A percentile compares a stretch with the other conserved stretches of the same genome.
phyloP scores from a whole-genome alignment of 1,140 invertebrate species.

The Megathymus violae region DNA sequence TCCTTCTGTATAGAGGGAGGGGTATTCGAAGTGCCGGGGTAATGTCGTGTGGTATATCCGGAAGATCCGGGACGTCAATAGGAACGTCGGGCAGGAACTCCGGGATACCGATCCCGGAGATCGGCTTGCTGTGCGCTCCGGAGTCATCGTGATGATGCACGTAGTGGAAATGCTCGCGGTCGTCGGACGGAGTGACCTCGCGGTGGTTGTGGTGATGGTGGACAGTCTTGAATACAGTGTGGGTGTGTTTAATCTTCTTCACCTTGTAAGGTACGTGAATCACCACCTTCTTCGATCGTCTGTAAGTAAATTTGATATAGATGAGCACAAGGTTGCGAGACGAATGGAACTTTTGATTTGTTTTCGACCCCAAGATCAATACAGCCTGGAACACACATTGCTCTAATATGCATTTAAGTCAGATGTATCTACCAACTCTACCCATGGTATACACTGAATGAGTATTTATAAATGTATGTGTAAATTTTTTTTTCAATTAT shows the following conservation, averaged over 20 bases:
- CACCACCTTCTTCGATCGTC: constrained; percentile 84
- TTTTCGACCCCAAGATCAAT: too few species aligned
- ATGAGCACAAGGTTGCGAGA: too few species aligned
- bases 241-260: constrained; percentile 87
- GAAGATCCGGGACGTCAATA: constrained; percentile 51
- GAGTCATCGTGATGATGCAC: constrained; percentile 61
- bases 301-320: too few species aligned
- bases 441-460: too few species aligned
- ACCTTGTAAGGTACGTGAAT: constrained; percentile 86
- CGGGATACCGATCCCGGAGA: constrained; percentile 57
- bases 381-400: too few species aligned
- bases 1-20: constrained; percentile 32
- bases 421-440: too few species aligned
- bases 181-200: constrained; percentile 51
- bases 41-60: constrained; percentile 51
- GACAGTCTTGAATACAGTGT: constrained; percentile 86
- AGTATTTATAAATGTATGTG: too few species aligned
- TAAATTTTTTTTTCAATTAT: too few species aligned
- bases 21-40: constrained; percentile 28
- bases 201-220: constrained; percentile 80
- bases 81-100: constrained; percentile 66
- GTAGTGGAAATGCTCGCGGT: constrained; percentile 80
- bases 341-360: too few species aligned
- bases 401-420: too few species aligned
- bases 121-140: constrained; percentile 51